These are phyloP conservation scores for Hyperoplus immaculatus DNA, from an alignment of 2,797 vertebrate genomes.

Conservation along the genomic window DNA sequence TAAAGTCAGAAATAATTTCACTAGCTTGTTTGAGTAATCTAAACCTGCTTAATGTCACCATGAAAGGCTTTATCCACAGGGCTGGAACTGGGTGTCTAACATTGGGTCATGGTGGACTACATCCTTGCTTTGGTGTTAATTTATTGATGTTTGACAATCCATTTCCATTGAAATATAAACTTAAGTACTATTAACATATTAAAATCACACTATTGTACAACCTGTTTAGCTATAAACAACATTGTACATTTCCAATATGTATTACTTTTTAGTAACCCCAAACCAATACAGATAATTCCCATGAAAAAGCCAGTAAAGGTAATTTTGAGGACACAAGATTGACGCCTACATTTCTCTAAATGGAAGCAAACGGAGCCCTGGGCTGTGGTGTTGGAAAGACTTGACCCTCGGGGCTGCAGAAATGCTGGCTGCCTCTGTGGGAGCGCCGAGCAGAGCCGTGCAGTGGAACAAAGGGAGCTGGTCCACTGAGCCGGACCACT, in stretches of 20 bases:
- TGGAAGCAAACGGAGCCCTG: constrained; percentile 29
- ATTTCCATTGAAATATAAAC: neutral
- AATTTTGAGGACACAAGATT: constrained; percentile 16
- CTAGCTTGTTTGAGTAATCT: too few species aligned
- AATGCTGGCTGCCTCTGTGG: constrained; percentile 69
- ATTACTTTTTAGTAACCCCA: neutral
- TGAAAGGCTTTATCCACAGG: constrained; percentile 12
- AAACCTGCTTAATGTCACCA: constrained; percentile 7
- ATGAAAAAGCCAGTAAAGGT: constrained; percentile 2
- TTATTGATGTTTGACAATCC: neutral
- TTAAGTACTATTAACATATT: neutral
- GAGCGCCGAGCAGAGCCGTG: constrained; percentile 65
- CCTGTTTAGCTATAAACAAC: neutral
- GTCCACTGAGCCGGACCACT: constrained; percentile 74
- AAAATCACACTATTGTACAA: neutral
- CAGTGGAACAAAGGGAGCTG: constrained; percentile 73
- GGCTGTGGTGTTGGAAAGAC: constrained; percentile 64
- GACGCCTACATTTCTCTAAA: constrained; percentile 36
- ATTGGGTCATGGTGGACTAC: neutral
- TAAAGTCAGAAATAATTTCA: neutral
- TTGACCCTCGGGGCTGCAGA: constrained; percentile 64
- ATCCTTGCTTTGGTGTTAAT: neutral
- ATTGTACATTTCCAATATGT: neutral
- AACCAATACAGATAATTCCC: neutral
- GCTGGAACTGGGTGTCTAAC: neutral